Base-by-base conservation (phyloP, 2,797 vertebrate genomes). In the Eulemur rubriventer region DNA sequence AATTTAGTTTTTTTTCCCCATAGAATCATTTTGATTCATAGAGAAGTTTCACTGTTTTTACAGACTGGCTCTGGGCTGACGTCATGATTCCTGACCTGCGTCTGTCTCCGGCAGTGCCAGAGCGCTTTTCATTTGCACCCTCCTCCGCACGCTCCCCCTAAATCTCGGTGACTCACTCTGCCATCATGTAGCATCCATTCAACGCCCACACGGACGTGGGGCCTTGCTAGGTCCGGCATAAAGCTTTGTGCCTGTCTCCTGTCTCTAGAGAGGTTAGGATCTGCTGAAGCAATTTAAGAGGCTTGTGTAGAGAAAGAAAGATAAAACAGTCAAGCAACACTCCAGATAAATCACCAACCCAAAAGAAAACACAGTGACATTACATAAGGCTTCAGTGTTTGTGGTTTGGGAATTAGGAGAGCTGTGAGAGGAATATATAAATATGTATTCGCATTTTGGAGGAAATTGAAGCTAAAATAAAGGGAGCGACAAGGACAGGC, bases 41-140 rank as follows among this genome's bases (percentile, higher is more conserved):
- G 75, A 91, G 72, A 78, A 82, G 78, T 50, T 70, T 91, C 91
- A 52, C 94, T 94, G 59, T 80, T 94, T 93, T 94, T 91, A 92
- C 96, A 96, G 95, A 46, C 86, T 26, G 86, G 79, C 57, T 72
- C 6, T 0, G 14, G 89, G 75, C 38, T 96, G 95, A 96, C 89
- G 87, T 96, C 97, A 93, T 5, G 69, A 83, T 38, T 59, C 93
- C 96, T 85, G 91, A 94, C 93, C 94, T 81, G 93, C 69, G 38
- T 24, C 26, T 52, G 2, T 69, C 90, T 61, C 88, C 95, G 11
- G 50, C 26, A 30, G 92, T 55, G 84, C 80, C 52, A 11, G 38
- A 46, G 85, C 92, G n/a, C 78, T 50, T 55, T 70, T n/a, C 95
- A 12, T 78, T 8, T 6, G 30, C 72, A 13, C 69, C 92, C 87